Base-by-base conservation (phyloP, 1,140 invertebrate species). In the Leptonema lineaticorne region DNA sequence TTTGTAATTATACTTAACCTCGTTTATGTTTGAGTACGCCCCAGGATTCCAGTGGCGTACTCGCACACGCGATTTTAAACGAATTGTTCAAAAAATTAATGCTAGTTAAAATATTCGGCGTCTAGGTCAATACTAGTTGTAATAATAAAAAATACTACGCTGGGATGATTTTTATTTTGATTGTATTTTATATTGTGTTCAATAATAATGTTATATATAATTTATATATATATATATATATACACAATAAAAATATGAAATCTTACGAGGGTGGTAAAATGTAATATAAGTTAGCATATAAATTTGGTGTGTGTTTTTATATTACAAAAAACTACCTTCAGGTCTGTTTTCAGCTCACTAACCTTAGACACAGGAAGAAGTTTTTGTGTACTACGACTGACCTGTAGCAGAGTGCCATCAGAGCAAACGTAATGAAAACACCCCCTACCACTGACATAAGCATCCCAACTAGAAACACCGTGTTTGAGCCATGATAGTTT, bases 401-500 rank as follows among this genome's bases (percentile, higher is more conserved):
- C 92, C 95, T 95, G 92, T 98, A 98, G 90, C 96, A 98, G 86
- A 97, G 91, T 86, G 95, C 94, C 89, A 96, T 93, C 85, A 96
- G 89, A 84, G 94, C 93, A 90, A 98, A 96, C 87, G 96, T 89
- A 86, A 97, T 90, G 89, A 97, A 96, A 86, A 97, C 94, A 86
- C 93, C 93, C 86, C 95, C 95, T 88, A 97, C 94, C 87, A 96
- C 94, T 83, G 94, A 95, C 88, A 96, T 96, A 86, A 98, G 91
- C 85, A 95, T 93, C 87, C 91, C 92, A 83, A 97, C 95, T 87
- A 97, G 90, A 88, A 93, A 93, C 85, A 94, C 91, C 85, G 93
- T 94, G 88, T 94, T 94, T 83, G 92, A 94, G 85, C 92, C 92
- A 87, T 93, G 91, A 87, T 92, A 92, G 88, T 93, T 93, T 87